Evolutionary conservation across 2,888 invertebrate species (phyloP), one percentile per base, ranked within the genome.

Genomic region (Elysia crispata): DNA sequence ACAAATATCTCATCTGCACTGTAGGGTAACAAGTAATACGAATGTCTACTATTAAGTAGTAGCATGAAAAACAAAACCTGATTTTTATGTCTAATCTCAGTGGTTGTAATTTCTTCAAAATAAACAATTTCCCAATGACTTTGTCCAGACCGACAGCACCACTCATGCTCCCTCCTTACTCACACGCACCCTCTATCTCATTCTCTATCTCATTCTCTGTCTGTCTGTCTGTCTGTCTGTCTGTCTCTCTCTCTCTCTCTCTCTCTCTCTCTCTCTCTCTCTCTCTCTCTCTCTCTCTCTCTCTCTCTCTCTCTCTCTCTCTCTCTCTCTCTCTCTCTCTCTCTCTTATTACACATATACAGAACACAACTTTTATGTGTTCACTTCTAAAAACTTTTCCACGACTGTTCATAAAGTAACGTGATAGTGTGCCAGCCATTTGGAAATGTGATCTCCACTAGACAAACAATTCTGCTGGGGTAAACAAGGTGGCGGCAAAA

Each of bases 391-490:
- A n/a, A 41, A 41, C 41, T 41, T 41, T 3, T 41, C 41, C 41
- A 11, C 41, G 41, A 41, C 41, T 41, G 41, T 41, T 41, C 41
- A 41, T 41, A 11, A 11, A 6, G 41, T 6, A 41, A 41, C 5
- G 41, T 41, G 41, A 41, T 41, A 41, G 41, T 11, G 41, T 6
- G 41, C 41, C 66, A 64, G 76, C 64, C 76, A 76, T 64, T 50
- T 66, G 28, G 75, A 49, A 66, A 76, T 6, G 25, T 8, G 50
- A 76, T 64, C 25, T 18, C 66, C 20, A 25, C 30, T 76, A 49
- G 11, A 66, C 76, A 76, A 76, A 76, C 76, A 76, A 76, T 64
- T 30, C 76, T 41, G 64, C 28, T 50, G 54, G 76, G 25, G 54
- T 54, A 76, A 76, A 66, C 41, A 41, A 11, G 64, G 28, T 33